phyloP scores from a whole-genome alignment of 2,888 invertebrate genomes.

The Parnassius glacialis region DNA sequence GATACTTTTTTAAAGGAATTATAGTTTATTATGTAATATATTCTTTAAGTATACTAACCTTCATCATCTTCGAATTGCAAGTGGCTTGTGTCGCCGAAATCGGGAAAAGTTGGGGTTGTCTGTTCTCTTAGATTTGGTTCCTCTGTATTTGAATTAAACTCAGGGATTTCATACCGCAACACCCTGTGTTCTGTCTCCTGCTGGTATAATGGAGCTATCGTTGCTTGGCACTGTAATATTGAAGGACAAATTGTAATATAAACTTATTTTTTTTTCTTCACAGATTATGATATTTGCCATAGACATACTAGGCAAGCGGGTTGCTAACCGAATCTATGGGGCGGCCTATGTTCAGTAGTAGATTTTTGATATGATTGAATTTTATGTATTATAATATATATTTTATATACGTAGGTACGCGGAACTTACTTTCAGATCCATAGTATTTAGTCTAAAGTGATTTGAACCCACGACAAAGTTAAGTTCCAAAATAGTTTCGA shows the following conservation, averaged over 20 bases:
- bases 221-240: constrained; percentile 65
- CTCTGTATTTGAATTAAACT: constrained; percentile 12
- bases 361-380: no score
- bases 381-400: no score
- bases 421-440: constrained; percentile 86
- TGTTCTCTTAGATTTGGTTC: constrained; percentile 15
- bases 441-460: constrained; percentile 88
- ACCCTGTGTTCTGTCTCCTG: constrained; percentile 39
- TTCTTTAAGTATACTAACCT: constrained; percentile 9
- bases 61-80: constrained; percentile 20
- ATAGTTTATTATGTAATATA: no score
- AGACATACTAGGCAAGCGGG: no score
- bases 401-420: no score
- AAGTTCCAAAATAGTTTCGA: constrained; percentile 87
- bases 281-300: no score
- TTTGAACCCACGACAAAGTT: constrained; percentile 86
- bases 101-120: constrained; percentile 9
- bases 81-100: constrained; percentile 21
- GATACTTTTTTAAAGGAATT: no score
- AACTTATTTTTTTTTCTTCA: no score
- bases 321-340: no score
- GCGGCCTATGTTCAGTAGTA: no score
- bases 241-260: no score
- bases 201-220: constrained; percentile 66
- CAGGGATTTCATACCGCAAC: constrained; percentile 11